A percentile compares a stretch with the other conserved stretches of the same genome.
Evolutionary conservation across 2,113 vertebrate species (phyloP).

Genomic region (Zosterops pallidus): DNA sequence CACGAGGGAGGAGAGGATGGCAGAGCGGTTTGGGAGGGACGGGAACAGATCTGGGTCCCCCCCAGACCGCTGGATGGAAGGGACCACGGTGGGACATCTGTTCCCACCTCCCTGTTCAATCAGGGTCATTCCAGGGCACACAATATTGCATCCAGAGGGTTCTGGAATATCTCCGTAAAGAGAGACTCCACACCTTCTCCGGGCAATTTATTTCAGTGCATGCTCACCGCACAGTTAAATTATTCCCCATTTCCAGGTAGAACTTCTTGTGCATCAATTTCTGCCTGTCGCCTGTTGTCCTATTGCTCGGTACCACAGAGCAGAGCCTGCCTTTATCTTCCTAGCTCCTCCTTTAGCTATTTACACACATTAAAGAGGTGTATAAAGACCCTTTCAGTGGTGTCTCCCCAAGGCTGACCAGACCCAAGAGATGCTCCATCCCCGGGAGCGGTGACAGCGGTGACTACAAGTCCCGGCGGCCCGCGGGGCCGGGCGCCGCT

Average conservation of each 20-base stretch:
- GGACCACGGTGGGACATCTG: neutral
- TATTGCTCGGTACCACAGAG: neutral
- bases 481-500: neutral
- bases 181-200: neutral
- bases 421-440: neutral
- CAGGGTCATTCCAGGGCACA: neutral
- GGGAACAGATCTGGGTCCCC: fast-evolving
- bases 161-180: no score
- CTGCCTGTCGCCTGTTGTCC: neutral
- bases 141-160: neutral
- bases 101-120: neutral
- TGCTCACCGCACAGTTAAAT: fast-evolving
- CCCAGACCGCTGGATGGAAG: neutral
- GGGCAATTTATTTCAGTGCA: neutral
- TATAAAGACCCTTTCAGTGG: no score
- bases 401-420: no score
- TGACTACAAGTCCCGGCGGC: neutral
- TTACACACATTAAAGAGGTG: neutral
- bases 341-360: neutral
- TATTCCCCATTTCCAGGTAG: neutral
- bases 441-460: neutral
- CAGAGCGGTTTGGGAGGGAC: neutral
- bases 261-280: neutral
- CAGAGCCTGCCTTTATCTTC: neutral
- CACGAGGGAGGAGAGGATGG: no score